phyloP scores from a whole-genome alignment of 2,888 invertebrate species.

The Cantharis rustica region DNA sequence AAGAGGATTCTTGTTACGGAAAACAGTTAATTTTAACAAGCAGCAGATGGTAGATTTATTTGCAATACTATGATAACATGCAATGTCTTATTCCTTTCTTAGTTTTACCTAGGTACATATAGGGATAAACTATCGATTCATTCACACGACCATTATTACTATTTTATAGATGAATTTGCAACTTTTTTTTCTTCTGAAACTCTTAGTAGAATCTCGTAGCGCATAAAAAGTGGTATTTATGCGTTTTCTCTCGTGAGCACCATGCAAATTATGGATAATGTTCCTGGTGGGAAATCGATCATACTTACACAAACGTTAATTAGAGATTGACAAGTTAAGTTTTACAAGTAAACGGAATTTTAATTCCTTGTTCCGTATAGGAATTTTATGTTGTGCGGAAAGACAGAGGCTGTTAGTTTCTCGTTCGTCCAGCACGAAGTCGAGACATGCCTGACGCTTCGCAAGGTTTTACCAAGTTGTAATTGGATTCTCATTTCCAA shows the following conservation, averaged over 20 bases:
- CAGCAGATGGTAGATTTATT: conserved; percentile 33
- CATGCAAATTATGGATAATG: background rate
- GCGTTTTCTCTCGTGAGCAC: background rate
- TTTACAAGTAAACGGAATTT: conserved; percentile 53
- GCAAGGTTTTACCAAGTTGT: conserved; percentile 45
- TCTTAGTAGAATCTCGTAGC: background rate
- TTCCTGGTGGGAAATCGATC: background rate
- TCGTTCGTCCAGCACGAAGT: conserved; percentile 53
- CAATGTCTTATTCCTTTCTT: conserved; percentile 23
- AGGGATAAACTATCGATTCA: background rate
- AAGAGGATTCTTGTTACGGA: conserved; percentile 44
- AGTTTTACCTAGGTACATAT: conserved; percentile 10
- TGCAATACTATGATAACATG: conserved; percentile 30
- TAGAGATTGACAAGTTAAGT: conserved; percentile 37
- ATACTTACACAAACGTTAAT: conserved; percentile 9
- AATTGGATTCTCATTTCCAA: conserved; percentile 58
- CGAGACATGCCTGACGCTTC: conserved; percentile 55
- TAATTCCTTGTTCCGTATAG: conserved; percentile 52
- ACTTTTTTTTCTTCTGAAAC: background rate
- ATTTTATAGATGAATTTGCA: background rate
- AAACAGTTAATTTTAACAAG: conserved; percentile 33
- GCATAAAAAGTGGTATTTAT: background rate
- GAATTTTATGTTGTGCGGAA: conserved; percentile 53
- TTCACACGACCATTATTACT: background rate
- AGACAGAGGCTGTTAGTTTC: conserved; percentile 49